Evolutionary conservation across 2,113 vertebrate species (phyloP), one percentile per base, ranked within the genome.

Genomic region (Aix galericulata): DNA sequence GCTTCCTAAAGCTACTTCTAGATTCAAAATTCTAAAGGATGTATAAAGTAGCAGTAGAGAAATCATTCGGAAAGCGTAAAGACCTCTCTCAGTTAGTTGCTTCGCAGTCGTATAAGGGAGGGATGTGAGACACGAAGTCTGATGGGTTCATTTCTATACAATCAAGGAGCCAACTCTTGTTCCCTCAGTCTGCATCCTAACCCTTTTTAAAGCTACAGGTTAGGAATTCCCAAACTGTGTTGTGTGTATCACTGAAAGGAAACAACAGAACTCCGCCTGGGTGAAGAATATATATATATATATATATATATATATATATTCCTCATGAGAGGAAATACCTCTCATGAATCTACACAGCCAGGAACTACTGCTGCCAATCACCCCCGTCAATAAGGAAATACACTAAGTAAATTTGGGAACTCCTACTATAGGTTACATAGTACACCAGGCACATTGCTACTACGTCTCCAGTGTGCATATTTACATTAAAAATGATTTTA

Each of bases 1-100:
- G 48, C 71, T 91, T 93, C 58, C 67, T 75, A 93, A 79, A 93
- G 62, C 73, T 91, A 74, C 71, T 76, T 83, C 62, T 44, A 81
- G 83, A 82, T 62, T 89, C 10, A 48, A 42, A 86, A 84, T 56
- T 58, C 77, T 34, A 79, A 31, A 92, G 13, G 42, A 78, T 81
- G 50, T 31, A 46, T 40, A 79, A 79, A 85, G 69, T 29, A 93
- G 83, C 86, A 84, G 59, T 53, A 79, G 4, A 92, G 55, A 36
- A 68, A 72, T 48, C 3, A 40, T 22, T 62, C 34, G n/a, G 56
- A 75, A 94, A 93, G 76, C 56, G 71, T 4, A 55, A 50, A 91
- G 42, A 67, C 27, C 25, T 80, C 80, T 92, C 68, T 75, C 82
- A 48, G 8, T 56, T 46, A 11, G 3, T 48, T 92, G 36, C 79